Base-by-base conservation (phyloP, 2,888 invertebrate genomes). In the Blomia tropicalis region DNA sequence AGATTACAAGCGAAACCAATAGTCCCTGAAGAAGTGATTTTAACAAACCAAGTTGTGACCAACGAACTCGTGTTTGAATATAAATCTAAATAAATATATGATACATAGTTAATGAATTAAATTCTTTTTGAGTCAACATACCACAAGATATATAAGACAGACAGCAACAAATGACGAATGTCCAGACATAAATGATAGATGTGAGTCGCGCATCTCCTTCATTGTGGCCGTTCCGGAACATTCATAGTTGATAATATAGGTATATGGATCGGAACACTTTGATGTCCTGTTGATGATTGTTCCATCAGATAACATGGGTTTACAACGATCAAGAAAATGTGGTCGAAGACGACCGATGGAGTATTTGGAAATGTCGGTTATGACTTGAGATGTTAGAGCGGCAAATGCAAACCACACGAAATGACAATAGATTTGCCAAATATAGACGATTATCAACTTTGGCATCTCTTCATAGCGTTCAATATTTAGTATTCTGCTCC, bases 361-460 rank as follows among this genome's bases (percentile, higher is more conserved):
- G 73, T 91, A 93, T 76, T 96, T 95, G 67, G 87, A 88, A 67
- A 92, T 81, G 74, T 96, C 93, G 3, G 92, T 93, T 67, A 85
- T 81, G 56, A 91, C 77, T 73, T 89, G 88, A 67, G 84, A 85
- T 68, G 84, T 81, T 47, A 83, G 85, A 53, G 85, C 84, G 0
- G 91, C 93, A 75, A 92, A 92, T 29, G 83, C 82, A 73, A 91
- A 92, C 51, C 86, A 79, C 32, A 66, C 62, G 43, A 67, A 36
- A 31, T 59, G 58, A n/a, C 32, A 44, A 51, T 69, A 68, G 17
- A 53, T 27, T 60, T 53, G 47, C 65, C 66, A 19, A 63, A 51
- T 7, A 65, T 31, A n/a, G 60, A n/a, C n/a, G n/a, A n/a, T n/a
- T n/a, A n/a, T n/a, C n/a, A n/a, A n/a, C n/a, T n/a, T n/a, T n/a